Base-by-base conservation (phyloP, 53 echinoderm and acorn worm species). In the Crossaster papposus region DNA sequence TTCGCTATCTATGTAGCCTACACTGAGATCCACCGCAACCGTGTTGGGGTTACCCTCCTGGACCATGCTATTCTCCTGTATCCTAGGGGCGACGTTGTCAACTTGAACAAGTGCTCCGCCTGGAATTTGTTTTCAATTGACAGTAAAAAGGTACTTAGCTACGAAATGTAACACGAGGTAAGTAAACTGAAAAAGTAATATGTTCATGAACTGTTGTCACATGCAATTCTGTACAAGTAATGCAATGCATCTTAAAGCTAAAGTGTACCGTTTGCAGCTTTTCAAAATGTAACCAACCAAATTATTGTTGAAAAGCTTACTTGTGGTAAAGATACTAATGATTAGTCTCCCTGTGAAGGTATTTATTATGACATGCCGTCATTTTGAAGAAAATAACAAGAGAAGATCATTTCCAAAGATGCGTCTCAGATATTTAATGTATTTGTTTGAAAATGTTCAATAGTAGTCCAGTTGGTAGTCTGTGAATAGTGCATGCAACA, bases 1-100 rank as follows among this genome's bases (percentile, higher is more conserved):
- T 1, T 81, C 79, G 7, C 89, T 89, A 31, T 91, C 94, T 33
- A 91, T 86, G 70, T 93, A 94, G 13, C 74, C 74, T 65, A 96
- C 91, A 37, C 83, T 91, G 76, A 96, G 78, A 26, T 94, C 92
- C n/a, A 96, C 91, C 5, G 90, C 88, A 37, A 94, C 90, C 53
- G 54, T 54, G 30, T 89, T 74, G 58, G 86, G 78, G n/a, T 94
- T 90, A 13, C 91, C 94, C n/a, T 92, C 94, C 79, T 93, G 89
- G 36, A 91, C 86, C 14, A 82, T 88, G 17, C 87, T 78, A 17
- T 85, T 86, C 26, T 86, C 91, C 12, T 33, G 83, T 31, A 89
- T 24, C 3, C 24, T 82, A 31, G 87, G 87, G 26, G 30, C n/a
- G 14, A 87, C 87, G 28, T 62, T 77, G 55, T 38, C 51, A 12